Evolutionary conservation across 1,140 invertebrate genomes (phyloP), one percentile per base, ranked within the genome.

Genomic region (Calliphora vicina): DNA sequence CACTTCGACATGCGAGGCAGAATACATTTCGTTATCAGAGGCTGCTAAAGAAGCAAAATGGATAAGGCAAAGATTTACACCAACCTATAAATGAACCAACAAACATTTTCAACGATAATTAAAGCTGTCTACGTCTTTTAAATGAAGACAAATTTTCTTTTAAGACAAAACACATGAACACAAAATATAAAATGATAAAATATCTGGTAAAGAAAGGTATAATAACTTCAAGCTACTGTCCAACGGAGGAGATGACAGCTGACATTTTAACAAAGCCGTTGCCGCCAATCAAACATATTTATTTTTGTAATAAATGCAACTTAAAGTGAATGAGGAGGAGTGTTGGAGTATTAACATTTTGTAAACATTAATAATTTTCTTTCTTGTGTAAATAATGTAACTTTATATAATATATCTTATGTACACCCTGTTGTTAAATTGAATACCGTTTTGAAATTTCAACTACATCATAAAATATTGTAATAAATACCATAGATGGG

Each of bases 181-280:
- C n/a, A n/a, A n/a, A n/a, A 73, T 85, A 81, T 50, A 72, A 86
- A 72, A 85, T 84, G 13, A 74, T 84, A 9, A 85, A 82, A 45
- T 82, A 85, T 45, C n/a, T 84, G 13, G 35, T 85, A 8, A 74
- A 83, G 74, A 84, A 84, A 45, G 27, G 29, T 57, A 76, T 83
- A 0, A 83, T 84, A 10, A 50, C 61, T 17, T 84, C 73, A 13
- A 35, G 78, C 42, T 86, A 86, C 76, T 86, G 85, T 67, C 85
- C 85, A 57, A 84, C 86, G 43, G 80, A 85, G 42, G 45, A 84
- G 25, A 87, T 87, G 84, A 10, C 84, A 0, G 85, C 85, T n/a
- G 84, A 87, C 78, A 67, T 87, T 45, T 81, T 86, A 61, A 86
- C 84, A 25, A 87, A 85, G 67, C 85, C 86, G 35, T 67, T 86